Percentiles rank a stretch among this genome's conserved stretches.
phyloP scores from a whole-genome alignment of 2,113 vertebrate species.

The Datnioides undecimradiatus region DNA sequence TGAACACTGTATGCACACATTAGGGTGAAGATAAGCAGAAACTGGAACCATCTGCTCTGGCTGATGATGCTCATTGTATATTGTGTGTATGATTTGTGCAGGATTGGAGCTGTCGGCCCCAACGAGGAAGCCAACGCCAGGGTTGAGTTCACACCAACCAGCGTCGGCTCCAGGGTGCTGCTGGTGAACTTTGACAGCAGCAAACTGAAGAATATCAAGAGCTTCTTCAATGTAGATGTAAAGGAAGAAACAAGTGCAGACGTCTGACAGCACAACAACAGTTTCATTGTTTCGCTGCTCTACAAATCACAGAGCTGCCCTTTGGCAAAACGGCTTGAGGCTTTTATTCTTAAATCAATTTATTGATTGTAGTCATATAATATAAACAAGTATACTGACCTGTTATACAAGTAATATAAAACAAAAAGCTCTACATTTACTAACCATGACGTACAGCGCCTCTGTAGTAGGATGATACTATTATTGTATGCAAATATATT shows the following conservation, averaged over 20 bases:
- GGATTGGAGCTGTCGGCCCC: conserved; percentile 71
- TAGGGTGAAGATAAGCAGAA: not conserved
- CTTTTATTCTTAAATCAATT: not conserved
- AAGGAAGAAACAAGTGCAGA: conserved; percentile 25
- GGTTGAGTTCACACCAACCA: conserved; percentile 82
- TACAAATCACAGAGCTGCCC: not conserved
- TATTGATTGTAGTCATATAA: not conserved
- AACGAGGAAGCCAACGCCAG: conserved; percentile 77
- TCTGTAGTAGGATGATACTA: not conserved
- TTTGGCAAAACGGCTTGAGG: accelerated
- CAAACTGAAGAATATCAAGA: conserved; percentile 88
- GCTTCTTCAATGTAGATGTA: conserved; percentile 65
- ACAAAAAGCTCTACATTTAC: not conserved
- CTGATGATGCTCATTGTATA: not conserved
- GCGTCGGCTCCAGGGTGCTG: conserved; percentile 82
- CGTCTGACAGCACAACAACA: not conserved
- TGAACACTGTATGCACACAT: not conserved
- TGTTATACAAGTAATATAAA: not conserved
- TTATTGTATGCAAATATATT: not conserved
- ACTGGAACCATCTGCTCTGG: not conserved
- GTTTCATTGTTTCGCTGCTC: not conserved
- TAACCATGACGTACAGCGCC: not conserved
- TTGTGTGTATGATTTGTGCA: conserved; percentile 40
- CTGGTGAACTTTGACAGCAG: conserved; percentile 91
- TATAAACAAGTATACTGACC: not conserved